These are phyloP conservation scores for Meteorus colon DNA, from an alignment of 2,888 invertebrate genomes.

Conservation along the genomic window DNA sequence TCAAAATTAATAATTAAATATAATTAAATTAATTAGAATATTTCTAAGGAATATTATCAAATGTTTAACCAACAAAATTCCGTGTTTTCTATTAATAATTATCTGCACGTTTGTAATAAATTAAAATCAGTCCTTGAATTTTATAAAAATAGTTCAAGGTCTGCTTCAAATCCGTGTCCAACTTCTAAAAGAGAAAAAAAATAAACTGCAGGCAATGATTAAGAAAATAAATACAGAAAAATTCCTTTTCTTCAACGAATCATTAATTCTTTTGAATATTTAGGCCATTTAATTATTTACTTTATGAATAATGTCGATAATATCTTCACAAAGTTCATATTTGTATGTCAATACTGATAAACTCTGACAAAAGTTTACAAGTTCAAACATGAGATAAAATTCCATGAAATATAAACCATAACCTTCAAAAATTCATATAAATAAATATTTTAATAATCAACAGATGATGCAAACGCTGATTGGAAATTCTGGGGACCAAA, in stretches of 20 bases:
- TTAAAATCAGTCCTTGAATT: neutral
- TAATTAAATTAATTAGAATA: no score
- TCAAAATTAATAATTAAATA: neutral
- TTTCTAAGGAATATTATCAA: no score
- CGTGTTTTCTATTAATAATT: neutral
- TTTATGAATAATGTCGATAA: neutral
- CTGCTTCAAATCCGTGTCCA: neutral
- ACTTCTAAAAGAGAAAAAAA: neutral
- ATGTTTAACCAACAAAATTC: neutral
- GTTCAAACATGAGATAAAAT: neutral
- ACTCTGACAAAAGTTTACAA: neutral
- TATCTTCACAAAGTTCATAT: neutral
- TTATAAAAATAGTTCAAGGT: neutral
- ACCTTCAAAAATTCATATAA: neutral
- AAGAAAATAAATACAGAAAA: neutral
- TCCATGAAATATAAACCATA: neutral
- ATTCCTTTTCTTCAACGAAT: neutral
- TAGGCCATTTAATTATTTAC: neutral
- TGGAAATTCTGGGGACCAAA: slow-evolving; percentile 69
- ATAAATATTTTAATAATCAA: neutral
- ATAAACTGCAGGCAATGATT: no score
- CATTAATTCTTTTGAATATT: neutral
- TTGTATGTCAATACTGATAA: slow-evolving; percentile 1
- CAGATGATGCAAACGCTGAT: slow-evolving; percentile 55
- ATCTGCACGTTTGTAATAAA: neutral